A percentile compares a stretch with the other conserved stretches of the same genome.
Evolutionary conservation across 2,888 invertebrate genomes (phyloP).

Genomic region (Mesorhabditis sp.): DNA sequence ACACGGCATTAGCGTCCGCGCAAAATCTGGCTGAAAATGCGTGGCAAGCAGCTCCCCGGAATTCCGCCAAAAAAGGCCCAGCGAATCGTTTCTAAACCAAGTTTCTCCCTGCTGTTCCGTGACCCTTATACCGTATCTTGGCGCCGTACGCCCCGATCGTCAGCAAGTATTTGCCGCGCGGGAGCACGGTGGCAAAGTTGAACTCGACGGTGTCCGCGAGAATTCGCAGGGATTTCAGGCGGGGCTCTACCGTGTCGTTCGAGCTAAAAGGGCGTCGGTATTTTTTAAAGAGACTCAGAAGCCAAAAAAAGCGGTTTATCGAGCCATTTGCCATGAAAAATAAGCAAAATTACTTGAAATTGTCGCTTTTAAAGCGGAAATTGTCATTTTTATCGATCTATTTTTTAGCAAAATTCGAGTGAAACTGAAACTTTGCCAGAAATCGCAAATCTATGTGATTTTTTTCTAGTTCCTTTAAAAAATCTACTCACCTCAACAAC

Average conservation of each 20-base stretch:
- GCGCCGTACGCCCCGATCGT: constrained; percentile 29
- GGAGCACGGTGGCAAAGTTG: constrained; percentile 18
- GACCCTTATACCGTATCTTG: neutral
- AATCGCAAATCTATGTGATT: too few relatives aligned
- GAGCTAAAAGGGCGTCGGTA: constrained; percentile 10
- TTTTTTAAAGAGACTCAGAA: neutral
- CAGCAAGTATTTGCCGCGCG: constrained; percentile 31
- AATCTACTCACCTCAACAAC: constrained; percentile 13
- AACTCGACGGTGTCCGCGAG: constrained; percentile 26
- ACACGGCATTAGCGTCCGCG: constrained; percentile 34
- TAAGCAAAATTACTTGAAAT: too few relatives aligned
- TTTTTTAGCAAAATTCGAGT: too few relatives aligned
- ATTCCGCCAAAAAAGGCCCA: constrained; percentile 21
- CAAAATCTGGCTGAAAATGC: constrained; percentile 36
- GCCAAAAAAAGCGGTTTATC: neutral
- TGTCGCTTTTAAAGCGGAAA: too few relatives aligned
- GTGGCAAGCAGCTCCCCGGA: constrained; percentile 21
- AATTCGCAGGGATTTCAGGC: constrained; percentile 28
- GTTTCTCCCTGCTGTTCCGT: neutral
- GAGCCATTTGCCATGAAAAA: too few relatives aligned
- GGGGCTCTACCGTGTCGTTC: constrained; percentile 19
- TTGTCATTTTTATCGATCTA: too few relatives aligned
- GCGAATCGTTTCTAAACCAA: constrained; percentile 19
- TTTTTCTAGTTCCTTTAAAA: too few relatives aligned
- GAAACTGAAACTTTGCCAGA: too few relatives aligned